phyloP scores from a whole-genome alignment of 2,888 invertebrate genomes.

The Melanchra persicariae region DNA sequence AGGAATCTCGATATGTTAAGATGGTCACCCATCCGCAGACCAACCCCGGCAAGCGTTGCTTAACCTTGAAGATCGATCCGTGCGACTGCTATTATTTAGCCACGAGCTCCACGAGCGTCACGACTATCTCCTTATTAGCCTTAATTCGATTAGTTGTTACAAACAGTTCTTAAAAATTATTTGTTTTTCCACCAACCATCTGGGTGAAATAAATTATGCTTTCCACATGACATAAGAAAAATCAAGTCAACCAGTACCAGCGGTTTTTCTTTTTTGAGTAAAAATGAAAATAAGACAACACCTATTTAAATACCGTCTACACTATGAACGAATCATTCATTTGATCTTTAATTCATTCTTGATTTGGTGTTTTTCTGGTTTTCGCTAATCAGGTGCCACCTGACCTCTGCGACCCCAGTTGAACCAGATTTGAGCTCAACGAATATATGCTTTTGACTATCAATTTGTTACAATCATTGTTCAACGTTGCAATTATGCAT shows the following conservation, averaged over 20 bases:
- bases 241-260: background rate
- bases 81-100: too few species aligned
- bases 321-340: constrained; percentile 26
- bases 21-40: too few species aligned
- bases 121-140: background rate
- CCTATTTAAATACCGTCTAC: constrained; percentile 6
- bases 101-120: too few species aligned
- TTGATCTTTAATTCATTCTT: constrained; percentile 30
- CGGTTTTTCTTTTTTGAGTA: background rate
- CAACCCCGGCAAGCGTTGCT: too few species aligned
- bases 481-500: constrained; percentile 1
- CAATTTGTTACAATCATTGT: background rate
- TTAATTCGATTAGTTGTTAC: background rate
- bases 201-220: background rate
- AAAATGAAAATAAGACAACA: background rate
- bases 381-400: constrained; percentile 26
- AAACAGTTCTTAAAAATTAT: background rate
- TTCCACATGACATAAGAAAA: background rate
- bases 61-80: too few species aligned
- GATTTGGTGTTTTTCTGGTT: constrained; percentile 44
- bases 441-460: constrained; percentile 15
- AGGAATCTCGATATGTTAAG: too few species aligned
- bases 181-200: background rate
- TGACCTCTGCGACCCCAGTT: constrained; percentile 40
- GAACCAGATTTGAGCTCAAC: constrained; percentile 23